These are phyloP conservation scores for Enteromius viviparus DNA, from an alignment of 2,797 vertebrate species.

Conservation along the genomic window DNA sequence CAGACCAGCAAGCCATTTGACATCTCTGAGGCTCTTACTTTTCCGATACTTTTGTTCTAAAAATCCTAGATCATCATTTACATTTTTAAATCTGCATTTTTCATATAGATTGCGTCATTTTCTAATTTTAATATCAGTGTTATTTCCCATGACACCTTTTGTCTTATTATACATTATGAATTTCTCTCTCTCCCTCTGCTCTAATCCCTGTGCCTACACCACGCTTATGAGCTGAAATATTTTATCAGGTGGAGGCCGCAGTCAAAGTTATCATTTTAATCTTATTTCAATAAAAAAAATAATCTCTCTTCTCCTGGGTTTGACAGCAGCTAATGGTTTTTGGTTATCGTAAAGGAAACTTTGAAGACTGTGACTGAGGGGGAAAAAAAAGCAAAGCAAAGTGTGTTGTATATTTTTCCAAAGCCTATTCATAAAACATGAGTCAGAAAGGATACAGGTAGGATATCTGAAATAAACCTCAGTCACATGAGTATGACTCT, in stretches of 20 bases:
- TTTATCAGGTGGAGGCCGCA: constrained; percentile 91
- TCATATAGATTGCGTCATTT: constrained; percentile 80
- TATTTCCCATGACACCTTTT: constrained; percentile 86
- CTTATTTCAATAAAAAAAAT: constrained; percentile 98
- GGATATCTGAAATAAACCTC: constrained; percentile 28
- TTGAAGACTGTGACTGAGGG: constrained; percentile 78
- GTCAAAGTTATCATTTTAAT: constrained; percentile 93
- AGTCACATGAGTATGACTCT: constrained; percentile 15
- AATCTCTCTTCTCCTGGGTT: constrained; percentile 84
- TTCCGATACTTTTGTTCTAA: constrained; percentile 55
- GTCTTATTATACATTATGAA: constrained; percentile 87
- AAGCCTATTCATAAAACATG: constrained; percentile 78
- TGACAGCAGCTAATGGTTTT: constrained; percentile 94
- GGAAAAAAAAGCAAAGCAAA: constrained; percentile 67
- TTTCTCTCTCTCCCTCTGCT: constrained; percentile 71
- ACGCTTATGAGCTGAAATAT: constrained; percentile 96
- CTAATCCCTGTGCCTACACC: constrained; percentile 87
- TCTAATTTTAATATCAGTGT: constrained; percentile 85
- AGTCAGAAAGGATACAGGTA: constrained; percentile 61
- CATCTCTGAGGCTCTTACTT: constrained; percentile 27
- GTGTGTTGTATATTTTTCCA: constrained; percentile 71
- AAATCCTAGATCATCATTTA: constrained; percentile 73
- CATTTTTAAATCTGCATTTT: constrained; percentile 83
- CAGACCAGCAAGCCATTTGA: constrained; percentile 25
- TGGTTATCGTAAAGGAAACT: constrained; percentile 89